Base-by-base conservation (phyloP, 2,797 vertebrate species). In the Argentina silus region DNA sequence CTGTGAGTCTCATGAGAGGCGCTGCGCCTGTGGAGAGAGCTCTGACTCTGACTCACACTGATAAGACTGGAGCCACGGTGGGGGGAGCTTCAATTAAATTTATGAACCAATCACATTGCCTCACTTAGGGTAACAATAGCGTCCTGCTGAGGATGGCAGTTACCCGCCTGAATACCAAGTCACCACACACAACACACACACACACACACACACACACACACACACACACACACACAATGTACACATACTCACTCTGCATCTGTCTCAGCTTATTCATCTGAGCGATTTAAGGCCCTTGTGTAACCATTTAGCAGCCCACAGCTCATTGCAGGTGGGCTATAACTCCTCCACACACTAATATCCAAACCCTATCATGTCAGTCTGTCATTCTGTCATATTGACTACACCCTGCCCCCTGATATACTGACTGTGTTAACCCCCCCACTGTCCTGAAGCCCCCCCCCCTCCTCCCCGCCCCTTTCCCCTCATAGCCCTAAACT, bases 381-480 rank as follows among this genome's bases (percentile, higher is more conserved):
- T 62, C 45, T 74, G 77, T 74, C 75, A 72, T 44, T 65, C 61
- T 74, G 57, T 75, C 66, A 69, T 70, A 45, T 48, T 75, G 64
- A 72, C 75, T 76, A 60, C 62, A 70, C 76, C 72, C 68, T 15
- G 7, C 61, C 21, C 50, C 55, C 60, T 57, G 17, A 36, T 71
- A 45, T 23, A 36, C 69, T 10, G 61, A 50, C 43, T 48, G 61
- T 21, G 47, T 12, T 57, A 36, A 43, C n/a, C 59, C 47, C 43
- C n/a, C 57, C 19, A 60, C 14, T 10, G 3, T 6, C 21, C 19
- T 27, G 23, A 27, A 60, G n/a, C n/a, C n/a, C 21, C 19, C 10
- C 27, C 21, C 6, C 19, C 36, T 12, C 23, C 60, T 6, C 23
- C 14, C 56, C 56, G 10, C 1, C 68, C 55, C 21, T 50, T 7